A percentile compares a stretch with the other conserved stretches of the same genome.
Conservation (phyloP, 2,888 invertebrate genomes). For the Agriopis marginaria region DNA sequence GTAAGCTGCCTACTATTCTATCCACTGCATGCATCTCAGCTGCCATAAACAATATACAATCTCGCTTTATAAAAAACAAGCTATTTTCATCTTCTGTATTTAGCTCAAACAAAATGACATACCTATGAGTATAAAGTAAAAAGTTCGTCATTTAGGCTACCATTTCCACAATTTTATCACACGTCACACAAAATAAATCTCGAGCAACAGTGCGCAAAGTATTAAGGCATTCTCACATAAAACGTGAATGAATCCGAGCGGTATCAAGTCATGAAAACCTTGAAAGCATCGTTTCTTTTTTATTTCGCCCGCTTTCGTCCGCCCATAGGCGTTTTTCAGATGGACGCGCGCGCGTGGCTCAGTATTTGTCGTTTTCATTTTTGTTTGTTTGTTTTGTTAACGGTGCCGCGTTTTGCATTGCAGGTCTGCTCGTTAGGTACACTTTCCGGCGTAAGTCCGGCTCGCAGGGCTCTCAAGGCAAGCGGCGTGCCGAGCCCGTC, state of each 20-base stretch:
- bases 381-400: constrained; percentile 82
- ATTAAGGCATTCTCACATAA: constrained; percentile 70
- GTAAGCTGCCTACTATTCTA: constrained; percentile 56
- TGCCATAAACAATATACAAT: constrained; percentile 16
- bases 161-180: constrained; percentile 55
- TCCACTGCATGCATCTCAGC: constrained; percentile 26
- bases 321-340: constrained; percentile 82
- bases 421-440: constrained; percentile 88
- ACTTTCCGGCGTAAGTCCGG: constrained; percentile 87
- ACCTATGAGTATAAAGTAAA: constrained; percentile 40
- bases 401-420: constrained; percentile 86
- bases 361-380: constrained; percentile 73
- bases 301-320: constrained; percentile 78
- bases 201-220: constrained; percentile 59
- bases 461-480: constrained; percentile 84
- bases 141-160: constrained; percentile 58
- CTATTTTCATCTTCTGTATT: constrained; percentile 64
- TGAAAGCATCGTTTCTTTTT: constrained; percentile 72
- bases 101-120: constrained; percentile 66
- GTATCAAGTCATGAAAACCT: constrained; percentile 76
- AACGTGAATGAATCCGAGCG: constrained; percentile 73
- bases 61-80: constrained; percentile 39
- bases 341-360: constrained; percentile 81
- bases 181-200: constrained; percentile 55
- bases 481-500: constrained; percentile 83